Conservation (phyloP, 2,797 vertebrate genomes). For the Amazona ochrocephala region DNA sequence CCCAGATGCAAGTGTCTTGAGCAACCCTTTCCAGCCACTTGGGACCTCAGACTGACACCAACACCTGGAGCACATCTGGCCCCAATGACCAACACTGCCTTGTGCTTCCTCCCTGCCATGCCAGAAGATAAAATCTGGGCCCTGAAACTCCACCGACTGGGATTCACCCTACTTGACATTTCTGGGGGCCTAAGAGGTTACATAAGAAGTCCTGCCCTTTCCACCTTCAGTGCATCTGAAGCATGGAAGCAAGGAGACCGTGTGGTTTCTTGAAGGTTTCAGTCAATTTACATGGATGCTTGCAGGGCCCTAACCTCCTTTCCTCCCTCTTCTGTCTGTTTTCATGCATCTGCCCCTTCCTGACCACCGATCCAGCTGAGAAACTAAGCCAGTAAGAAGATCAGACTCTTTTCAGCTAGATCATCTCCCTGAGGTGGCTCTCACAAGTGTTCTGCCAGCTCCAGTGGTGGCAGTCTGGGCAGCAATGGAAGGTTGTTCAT, state of each 20-base stretch:
- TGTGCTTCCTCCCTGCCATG: rapidly evolving
- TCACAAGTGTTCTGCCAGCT: background rate
- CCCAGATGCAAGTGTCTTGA: background rate
- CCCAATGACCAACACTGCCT: rapidly evolving
- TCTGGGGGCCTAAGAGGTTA: background rate
- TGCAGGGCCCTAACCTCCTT: background rate
- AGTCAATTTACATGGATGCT: background rate
- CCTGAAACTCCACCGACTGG: background rate
- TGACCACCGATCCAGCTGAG: background rate
- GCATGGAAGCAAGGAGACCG: background rate
- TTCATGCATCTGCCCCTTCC: background rate
- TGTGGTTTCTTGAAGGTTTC: background rate
- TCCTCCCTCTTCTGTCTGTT: background rate
- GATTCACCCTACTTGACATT: background rate
- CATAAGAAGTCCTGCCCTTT: background rate
- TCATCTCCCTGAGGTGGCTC: background rate
- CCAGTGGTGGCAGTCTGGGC: background rate
- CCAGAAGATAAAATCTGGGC: background rate
- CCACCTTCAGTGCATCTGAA: background rate
- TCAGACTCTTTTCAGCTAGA: background rate
- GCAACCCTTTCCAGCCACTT: background rate
- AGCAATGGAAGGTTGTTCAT: background rate
- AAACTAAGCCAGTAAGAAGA: background rate
- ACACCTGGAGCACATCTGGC: background rate
- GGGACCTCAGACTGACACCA: background rate